Evolutionary conservation across 2,113 vertebrate species (phyloP).

Genomic region (Dicentrarchus labrax): DNA sequence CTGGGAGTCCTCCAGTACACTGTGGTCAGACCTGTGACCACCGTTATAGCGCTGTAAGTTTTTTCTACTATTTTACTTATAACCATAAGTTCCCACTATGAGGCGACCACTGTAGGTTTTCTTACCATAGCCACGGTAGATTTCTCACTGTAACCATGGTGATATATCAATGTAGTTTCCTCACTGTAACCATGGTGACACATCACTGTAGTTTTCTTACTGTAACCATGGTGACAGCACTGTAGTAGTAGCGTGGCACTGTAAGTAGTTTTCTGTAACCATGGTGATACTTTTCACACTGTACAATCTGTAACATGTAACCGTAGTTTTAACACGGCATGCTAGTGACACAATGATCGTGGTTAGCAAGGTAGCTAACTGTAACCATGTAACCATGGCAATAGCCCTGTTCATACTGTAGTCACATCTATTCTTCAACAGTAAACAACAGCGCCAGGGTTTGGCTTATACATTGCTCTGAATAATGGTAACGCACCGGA

Average conservation of each 20-base stretch:
- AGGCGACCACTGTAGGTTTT: too few species aligned
- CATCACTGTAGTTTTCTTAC: too few species aligned
- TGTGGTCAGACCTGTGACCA: conserved; percentile 94
- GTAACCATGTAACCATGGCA: not conserved
- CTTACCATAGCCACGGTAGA: not conserved
- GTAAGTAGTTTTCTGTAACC: too few species aligned
- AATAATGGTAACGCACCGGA: not conserved
- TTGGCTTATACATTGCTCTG: too few species aligned
- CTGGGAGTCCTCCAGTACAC: conserved; percentile 97
- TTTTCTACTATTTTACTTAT: not conserved
- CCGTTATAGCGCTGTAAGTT: conserved; percentile 93
- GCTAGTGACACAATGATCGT: not conserved
- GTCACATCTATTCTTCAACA: not conserved
- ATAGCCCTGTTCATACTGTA: not conserved
- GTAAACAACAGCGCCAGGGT: too few species aligned
- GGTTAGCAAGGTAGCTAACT: not conserved
- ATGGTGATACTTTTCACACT: not conserved
- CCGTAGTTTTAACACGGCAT: not conserved
- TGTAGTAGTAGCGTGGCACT: not conserved
- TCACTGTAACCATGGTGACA: not conserved
- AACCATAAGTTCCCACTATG: not conserved
- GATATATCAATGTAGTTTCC: too few species aligned
- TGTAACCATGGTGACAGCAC: not conserved
- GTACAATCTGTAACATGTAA: not conserved
- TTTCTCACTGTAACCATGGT: too few species aligned